Percentiles rank a stretch among this genome's conserved stretches.
These are phyloP conservation scores for Solea solea DNA, from an alignment of 2,113 vertebrate genomes.

Conservation along the genomic window DNA sequence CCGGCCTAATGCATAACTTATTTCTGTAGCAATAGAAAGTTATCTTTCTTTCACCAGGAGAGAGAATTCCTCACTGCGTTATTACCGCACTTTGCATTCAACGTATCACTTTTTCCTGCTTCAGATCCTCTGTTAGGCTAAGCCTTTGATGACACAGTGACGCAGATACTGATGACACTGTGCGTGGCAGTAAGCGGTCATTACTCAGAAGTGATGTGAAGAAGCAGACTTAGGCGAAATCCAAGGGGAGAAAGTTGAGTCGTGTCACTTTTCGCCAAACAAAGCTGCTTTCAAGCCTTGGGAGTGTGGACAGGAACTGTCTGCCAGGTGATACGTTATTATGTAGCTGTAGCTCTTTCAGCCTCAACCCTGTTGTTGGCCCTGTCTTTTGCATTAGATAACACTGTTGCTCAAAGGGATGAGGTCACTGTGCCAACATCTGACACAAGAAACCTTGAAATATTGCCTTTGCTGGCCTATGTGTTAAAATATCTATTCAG, in stretches of 20 bases:
- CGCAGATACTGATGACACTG: constrained; percentile 8
- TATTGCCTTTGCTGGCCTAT: no score
- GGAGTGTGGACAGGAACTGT: background rate
- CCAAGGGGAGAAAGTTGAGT: constrained; percentile 27
- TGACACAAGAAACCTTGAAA: background rate
- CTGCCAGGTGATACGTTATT: background rate
- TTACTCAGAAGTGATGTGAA: constrained; percentile 8
- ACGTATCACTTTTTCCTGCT: background rate
- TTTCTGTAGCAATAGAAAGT: background rate
- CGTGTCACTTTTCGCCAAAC: constrained; percentile 15
- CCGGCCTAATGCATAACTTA: background rate
- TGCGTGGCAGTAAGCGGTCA: constrained; percentile 8
- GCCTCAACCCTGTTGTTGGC: background rate
- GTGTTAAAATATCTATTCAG: background rate
- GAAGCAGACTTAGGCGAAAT: background rate
- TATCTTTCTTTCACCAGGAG: background rate
- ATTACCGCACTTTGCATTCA: background rate
- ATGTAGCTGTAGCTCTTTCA: background rate
- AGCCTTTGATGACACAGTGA: constrained; percentile 27
- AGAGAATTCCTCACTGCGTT: background rate
- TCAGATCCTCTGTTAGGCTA: background rate
- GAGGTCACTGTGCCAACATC: background rate
- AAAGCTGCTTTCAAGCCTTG: background rate
- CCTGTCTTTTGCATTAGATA: background rate
- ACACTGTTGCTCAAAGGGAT: background rate